Percentiles rank a stretch among this genome's conserved stretches.
Evolutionary conservation across 2,888 invertebrate genomes (phyloP).

Genomic region (Caenorhabditis afra): DNA sequence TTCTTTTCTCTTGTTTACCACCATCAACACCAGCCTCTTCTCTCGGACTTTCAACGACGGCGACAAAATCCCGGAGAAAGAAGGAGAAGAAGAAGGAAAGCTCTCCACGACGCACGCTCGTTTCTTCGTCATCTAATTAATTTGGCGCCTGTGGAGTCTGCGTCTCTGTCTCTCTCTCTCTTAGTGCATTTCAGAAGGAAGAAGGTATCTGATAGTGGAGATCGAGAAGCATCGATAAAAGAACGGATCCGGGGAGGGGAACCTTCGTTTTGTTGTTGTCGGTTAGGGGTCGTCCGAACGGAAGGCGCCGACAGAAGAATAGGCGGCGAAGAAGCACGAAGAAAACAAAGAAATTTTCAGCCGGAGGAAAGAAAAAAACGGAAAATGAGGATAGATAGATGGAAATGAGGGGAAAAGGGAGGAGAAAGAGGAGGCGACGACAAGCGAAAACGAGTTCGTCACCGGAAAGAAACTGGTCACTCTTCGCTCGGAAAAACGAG

Average conservation of each 20-base stretch:
- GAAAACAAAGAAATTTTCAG: conserved; percentile 42
- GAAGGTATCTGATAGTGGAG: neutral
- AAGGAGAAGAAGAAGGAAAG: neutral
- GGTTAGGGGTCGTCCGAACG: conserved; percentile 11
- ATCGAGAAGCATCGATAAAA: too few relatives aligned
- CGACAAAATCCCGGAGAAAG: conserved; percentile 15
- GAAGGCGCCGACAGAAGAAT: neutral
- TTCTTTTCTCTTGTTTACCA: conserved; percentile 38
- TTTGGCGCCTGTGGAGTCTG: conserved; percentile 19
- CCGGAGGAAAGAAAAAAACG: conserved; percentile 14
- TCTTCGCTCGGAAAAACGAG: conserved; percentile 18
- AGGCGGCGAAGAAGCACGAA: conserved; percentile 15
- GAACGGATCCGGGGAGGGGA: too few relatives aligned
- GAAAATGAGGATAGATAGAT: conserved; percentile 55
- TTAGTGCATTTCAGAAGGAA: conserved; percentile 36
- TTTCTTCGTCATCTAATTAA: conserved; percentile 50
- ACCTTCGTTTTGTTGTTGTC: neutral
- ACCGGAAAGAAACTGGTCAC: conserved; percentile 58
- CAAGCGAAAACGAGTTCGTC: conserved; percentile 35
- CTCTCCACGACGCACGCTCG: neutral
- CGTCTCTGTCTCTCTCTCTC: conserved; percentile 9
- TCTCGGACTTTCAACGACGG: conserved; percentile 26
- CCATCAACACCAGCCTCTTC: conserved; percentile 20
- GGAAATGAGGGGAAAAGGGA: conserved; percentile 42
- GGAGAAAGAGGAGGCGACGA: neutral